phyloP scores from a whole-genome alignment of 2,113 vertebrate genomes.

The Octodon degus region DNA sequence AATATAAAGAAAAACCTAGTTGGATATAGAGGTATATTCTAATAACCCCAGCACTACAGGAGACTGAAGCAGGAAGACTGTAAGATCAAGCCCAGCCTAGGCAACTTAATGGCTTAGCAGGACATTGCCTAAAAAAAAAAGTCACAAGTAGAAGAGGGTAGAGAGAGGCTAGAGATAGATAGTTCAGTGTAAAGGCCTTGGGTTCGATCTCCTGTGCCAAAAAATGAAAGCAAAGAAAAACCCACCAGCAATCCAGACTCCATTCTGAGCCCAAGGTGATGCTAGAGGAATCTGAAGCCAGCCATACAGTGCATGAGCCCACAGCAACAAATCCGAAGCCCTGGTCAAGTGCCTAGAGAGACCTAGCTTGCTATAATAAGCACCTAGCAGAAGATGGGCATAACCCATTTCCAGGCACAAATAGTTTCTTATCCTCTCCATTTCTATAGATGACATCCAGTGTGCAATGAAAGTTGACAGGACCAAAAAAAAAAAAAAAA shows the following conservation, averaged over 20 bases:
- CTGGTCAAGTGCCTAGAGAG: neutral
- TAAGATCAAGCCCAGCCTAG: neutral
- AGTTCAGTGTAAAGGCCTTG: neutral
- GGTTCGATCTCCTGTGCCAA: neutral
- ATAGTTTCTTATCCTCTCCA: neutral
- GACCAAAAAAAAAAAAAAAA: neutral
- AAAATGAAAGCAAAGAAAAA: neutral
- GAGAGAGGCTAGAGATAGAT: neutral
- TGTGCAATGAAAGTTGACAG: neutral
- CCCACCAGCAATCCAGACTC: neutral
- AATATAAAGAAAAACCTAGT: neutral
- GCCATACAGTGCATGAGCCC: neutral
- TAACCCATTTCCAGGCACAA: neutral
- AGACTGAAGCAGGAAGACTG: neutral
- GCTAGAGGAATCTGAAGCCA: neutral
- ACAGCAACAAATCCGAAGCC: neutral
- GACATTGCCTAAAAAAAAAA: neutral
- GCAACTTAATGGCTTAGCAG: neutral
- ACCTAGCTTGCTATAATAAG: neutral
- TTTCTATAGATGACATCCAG: neutral
- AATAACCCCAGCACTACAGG: neutral
- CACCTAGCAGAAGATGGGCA: neutral
- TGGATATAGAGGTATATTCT: neutral
- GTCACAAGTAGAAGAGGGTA: neutral
- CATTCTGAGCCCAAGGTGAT: neutral